Evolutionary conservation across 2,888 invertebrate genomes (phyloP).

Genomic region (Invenusta paracnida): DNA sequence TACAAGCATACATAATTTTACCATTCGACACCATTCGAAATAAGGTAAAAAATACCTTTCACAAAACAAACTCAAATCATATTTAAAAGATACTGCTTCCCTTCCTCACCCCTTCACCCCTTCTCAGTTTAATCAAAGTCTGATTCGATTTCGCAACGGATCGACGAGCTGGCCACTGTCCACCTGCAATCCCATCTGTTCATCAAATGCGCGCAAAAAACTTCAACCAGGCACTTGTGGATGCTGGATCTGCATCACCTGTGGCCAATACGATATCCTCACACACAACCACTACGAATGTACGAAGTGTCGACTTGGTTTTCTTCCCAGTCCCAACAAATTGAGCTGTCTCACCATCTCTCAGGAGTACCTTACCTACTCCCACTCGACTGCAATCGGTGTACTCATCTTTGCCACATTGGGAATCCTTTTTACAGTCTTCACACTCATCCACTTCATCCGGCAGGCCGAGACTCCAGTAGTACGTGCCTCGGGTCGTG

Average conservation of each 20-base stretch:
- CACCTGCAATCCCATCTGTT: conserved; percentile 34
- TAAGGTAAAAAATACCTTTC: too few species aligned
- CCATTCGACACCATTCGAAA: too few species aligned
- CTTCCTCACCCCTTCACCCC: neutral
- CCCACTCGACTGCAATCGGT: conserved; percentile 82
- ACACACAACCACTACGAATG: conserved; percentile 72
- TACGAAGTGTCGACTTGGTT: conserved; percentile 73
- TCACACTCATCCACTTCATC: conserved; percentile 59
- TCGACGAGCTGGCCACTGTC: conserved; percentile 18
- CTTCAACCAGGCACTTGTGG: conserved; percentile 34
- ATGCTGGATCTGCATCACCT: conserved; percentile 65
- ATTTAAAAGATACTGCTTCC: too few species aligned
- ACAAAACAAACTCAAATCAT: too few species aligned
- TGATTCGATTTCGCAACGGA: conserved; percentile 27
- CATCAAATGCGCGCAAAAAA: neutral
- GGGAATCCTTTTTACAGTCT: conserved; percentile 58
- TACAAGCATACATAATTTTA: too few species aligned
- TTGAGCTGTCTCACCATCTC: conserved; percentile 60
- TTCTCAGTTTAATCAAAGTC: neutral
- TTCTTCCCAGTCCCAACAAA: conserved; percentile 73
- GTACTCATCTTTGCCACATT: conserved; percentile 70
- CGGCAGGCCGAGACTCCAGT: conserved; percentile 59
- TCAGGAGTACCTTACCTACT: conserved; percentile 65
- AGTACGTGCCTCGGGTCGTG: conserved; percentile 61
- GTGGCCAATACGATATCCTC: conserved; percentile 72